Conservation (phyloP, 2,113 vertebrate genomes). For the Vireo altiloquus region DNA sequence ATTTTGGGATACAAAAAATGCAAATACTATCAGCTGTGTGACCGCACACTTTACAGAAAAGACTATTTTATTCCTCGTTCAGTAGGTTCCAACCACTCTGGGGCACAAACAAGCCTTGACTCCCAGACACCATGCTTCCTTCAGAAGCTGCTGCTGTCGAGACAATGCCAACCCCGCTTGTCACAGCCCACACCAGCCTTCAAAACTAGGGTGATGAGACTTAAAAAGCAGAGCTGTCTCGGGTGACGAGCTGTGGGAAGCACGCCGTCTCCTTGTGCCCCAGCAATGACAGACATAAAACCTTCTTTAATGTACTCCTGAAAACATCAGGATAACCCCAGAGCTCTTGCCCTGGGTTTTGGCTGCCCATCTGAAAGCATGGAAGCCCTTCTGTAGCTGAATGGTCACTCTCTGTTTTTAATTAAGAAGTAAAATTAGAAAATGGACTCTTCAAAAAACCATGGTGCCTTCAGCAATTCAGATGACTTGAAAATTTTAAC, state of each 20-base stretch:
- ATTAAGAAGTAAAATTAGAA: background rate
- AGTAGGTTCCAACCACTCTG: background rate
- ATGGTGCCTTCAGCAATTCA: background rate
- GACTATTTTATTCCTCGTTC: background rate
- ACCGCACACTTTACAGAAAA: background rate
- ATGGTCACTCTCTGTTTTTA: background rate
- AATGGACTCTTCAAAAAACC: background rate
- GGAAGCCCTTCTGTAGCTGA: background rate
- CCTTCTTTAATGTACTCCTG: background rate
- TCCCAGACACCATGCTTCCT: background rate
- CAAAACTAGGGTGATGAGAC: background rate
- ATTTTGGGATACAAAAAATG: background rate
- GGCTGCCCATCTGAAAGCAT: accelerated
- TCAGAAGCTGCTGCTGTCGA: accelerated
- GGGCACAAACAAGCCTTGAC: background rate
- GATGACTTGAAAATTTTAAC: background rate
- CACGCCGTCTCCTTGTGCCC: background rate
- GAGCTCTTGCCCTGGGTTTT: background rate
- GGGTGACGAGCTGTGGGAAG: background rate
- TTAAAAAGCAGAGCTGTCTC: background rate
- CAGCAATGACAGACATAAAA: background rate
- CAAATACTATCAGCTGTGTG: background rate
- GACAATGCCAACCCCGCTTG: background rate
- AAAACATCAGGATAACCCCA: background rate
- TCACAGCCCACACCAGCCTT: background rate